Conservation (phyloP, 2,113 vertebrate genomes). For the Chaetops frenatus region DNA sequence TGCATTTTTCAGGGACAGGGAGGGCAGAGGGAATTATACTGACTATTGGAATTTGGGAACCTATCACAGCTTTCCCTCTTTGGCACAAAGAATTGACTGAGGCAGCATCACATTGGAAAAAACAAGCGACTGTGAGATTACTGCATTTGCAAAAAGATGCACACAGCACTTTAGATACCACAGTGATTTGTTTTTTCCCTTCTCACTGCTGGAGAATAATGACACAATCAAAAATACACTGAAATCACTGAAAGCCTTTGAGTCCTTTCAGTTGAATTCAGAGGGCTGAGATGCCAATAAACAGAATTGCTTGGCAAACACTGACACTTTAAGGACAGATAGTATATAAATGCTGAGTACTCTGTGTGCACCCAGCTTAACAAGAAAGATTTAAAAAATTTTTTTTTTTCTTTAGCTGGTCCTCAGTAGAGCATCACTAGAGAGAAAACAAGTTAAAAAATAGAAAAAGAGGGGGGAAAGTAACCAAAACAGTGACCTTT, state of each 20-base stretch:
- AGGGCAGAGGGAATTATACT: background rate
- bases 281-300: background rate
- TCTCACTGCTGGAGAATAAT: background rate
- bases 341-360: background rate
- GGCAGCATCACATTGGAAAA: background rate
- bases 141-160: background rate
- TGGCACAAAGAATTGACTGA: background rate
- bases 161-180: background rate
- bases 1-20: background rate
- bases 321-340: background rate
- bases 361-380: background rate
- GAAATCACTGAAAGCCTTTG: background rate
- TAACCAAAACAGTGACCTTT: background rate
- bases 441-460: background rate
- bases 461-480: background rate
- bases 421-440: background rate
- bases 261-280: background rate
- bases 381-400: background rate
- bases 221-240: background rate
- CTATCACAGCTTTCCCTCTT: background rate
- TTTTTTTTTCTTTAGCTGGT: background rate
- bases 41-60: background rate
- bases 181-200: background rate
- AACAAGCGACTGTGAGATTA: background rate
- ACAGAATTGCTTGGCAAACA: background rate